These are phyloP conservation scores for Steinernema khuongi DNA, from an alignment of 1,140 invertebrate genomes.

Conservation along the genomic window DNA sequence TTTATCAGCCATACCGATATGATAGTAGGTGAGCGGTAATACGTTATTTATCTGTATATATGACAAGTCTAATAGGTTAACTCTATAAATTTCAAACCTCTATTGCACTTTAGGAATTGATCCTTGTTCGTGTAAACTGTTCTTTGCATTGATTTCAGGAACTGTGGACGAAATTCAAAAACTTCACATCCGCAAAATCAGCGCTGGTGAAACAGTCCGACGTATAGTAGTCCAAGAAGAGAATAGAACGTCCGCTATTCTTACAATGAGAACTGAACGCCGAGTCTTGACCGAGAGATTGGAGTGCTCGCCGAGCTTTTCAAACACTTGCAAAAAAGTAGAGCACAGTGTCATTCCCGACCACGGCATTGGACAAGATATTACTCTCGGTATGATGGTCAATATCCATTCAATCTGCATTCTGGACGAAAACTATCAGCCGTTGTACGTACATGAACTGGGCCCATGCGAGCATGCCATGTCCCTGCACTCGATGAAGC, in stretches of 20 bases:
- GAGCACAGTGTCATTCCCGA: not conserved
- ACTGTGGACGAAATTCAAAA: constrained; percentile 69
- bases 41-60: not conserved
- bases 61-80: too few species aligned
- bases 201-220: constrained; percentile 80
- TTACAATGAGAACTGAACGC: constrained; percentile 64
- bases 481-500: not conserved
- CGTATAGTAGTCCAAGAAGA: constrained; percentile 69
- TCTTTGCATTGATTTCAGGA: constrained; percentile 63
- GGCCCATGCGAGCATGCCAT: constrained; percentile 29
- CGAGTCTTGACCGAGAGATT: not conserved
- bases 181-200: constrained; percentile 42
- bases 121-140: not conserved
- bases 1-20: not conserved
- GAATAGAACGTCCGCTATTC: constrained; percentile 85
- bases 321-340: not conserved
- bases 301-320: not conserved
- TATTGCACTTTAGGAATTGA: too few species aligned
- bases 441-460: constrained; percentile 30
- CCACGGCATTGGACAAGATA: not conserved
- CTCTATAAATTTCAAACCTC: not conserved
- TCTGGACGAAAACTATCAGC: constrained; percentile 41
- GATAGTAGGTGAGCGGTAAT: not conserved
- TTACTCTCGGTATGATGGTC: not conserved
- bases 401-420: not conserved